Evolutionary conservation across 2,888 invertebrate genomes (phyloP), one percentile per base, ranked within the genome.

Genomic region (Elgonia sp.): DNA sequence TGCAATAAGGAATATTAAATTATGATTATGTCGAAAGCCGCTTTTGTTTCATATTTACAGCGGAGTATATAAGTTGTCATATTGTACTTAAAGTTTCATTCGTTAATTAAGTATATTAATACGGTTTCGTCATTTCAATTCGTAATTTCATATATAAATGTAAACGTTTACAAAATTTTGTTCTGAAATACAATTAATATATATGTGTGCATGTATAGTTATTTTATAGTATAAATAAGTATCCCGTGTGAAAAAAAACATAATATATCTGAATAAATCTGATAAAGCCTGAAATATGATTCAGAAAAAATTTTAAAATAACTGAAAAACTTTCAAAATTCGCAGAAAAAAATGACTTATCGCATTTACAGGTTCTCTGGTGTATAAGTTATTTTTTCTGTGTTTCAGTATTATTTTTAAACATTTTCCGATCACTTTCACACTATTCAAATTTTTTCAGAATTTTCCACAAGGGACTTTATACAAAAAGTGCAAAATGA

Each of bases 21-120:
- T 84, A 79, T 39, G 53, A 65, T 39, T 75, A 75, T 79, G 83
- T 87, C 87, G 87, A 87, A 87, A 83, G 73, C 73, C 79, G 60
- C 14, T 20, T 10, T 21, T 40, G 16, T 42, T 40, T 70, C 10
- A 65, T 84, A 84, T 84, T 77, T 84, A 84, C 76, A 84, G 75
- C 29, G 29, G 29, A 29, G 5, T 57, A 50, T 77, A 29, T 29
- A 80, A 60, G 10, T 50, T 29, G 20, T 50, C n/a, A 50, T 55
- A 40, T 72, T 50, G 70, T 29, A 60, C 14, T 55, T 21, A 29
- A 80, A 60, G 12, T 69, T 60, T 53, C 21, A 57, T 57, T 40
- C 40, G 42, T 21, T 9, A 12, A 60, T 20, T 21, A 60, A 60
- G 1, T 29, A 29, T 20, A 21, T 21, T 5, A 60, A 21, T 60